phyloP scores from a whole-genome alignment of 2,888 invertebrate genomes.

The Diaperis boleti region DNA sequence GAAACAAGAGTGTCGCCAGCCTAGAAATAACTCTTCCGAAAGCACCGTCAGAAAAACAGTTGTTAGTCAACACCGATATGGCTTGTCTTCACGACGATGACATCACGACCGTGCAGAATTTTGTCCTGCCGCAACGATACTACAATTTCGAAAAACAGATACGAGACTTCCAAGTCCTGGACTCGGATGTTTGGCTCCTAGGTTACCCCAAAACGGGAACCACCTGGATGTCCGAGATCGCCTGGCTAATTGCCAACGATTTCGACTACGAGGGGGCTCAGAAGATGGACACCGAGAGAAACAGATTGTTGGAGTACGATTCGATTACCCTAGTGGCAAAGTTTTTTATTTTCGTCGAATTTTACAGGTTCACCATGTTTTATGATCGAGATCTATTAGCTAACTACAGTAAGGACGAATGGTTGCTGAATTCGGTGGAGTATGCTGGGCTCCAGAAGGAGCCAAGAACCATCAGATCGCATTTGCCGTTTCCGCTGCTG shows the following conservation, averaged over 20 bases:
- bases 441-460: slow-evolving; percentile 46
- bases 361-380: slow-evolving; percentile 59
- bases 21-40: no score
- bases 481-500: slow-evolving; percentile 72
- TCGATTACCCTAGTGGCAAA: no score
- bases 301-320: slow-evolving; percentile 22
- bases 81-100: slow-evolving; percentile 40
- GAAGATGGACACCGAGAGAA: slow-evolving; percentile 40
- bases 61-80: no score
- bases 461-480: slow-evolving; percentile 74
- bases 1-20: no score
- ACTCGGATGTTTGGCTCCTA: slow-evolving; percentile 70
- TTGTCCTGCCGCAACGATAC: slow-evolving; percentile 65
- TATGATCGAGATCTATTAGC: slow-evolving; percentile 59
- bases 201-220: slow-evolving; percentile 75
- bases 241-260: slow-evolving; percentile 76
- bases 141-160: slow-evolving; percentile 63
- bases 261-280: slow-evolving; percentile 72
- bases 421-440: slow-evolving; percentile 57
- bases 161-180: slow-evolving; percentile 65
- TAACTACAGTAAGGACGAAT: slow-evolving; percentile 52
- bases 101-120: slow-evolving; percentile 57
- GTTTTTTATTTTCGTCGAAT: no score
- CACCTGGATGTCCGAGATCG: slow-evolving; percentile 83
- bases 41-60: no score